phyloP scores from a whole-genome alignment of 1,140 invertebrate species.

The Chelonus insularis region DNA sequence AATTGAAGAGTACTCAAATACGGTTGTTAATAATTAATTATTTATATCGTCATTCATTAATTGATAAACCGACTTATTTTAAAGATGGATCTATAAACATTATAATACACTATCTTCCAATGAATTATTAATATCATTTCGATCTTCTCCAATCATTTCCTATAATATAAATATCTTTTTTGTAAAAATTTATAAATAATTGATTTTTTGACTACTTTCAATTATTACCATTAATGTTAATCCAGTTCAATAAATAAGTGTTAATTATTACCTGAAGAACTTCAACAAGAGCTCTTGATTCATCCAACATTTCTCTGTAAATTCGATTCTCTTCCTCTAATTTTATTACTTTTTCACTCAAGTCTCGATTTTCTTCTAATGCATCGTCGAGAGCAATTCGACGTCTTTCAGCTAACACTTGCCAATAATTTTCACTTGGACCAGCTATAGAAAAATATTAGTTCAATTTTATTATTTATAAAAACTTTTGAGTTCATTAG shows the following conservation, averaged over 20 bases:
- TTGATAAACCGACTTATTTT: too few relatives aligned
- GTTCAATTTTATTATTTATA: too few relatives aligned
- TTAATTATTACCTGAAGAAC: conserved; percentile 71
- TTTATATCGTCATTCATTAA: too few relatives aligned
- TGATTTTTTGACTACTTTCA: neutral
- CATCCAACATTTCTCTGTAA: conserved; percentile 69
- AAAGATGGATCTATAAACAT: conserved; percentile 8
- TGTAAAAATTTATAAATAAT: conserved; percentile 9
- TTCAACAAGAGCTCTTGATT: conserved; percentile 68
- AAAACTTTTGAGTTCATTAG: too few relatives aligned
- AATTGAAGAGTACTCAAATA: too few relatives aligned
- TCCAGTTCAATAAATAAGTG: too few relatives aligned
- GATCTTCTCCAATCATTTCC: conserved; percentile 56
- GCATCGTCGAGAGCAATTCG: conserved; percentile 67
- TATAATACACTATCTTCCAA: conserved; percentile 48
- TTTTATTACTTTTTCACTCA: conserved; percentile 56
- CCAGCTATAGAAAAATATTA: conserved; percentile 44
- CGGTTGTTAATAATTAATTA: too few relatives aligned
- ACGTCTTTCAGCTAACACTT: conserved; percentile 68
- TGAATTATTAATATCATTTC: conserved; percentile 52
- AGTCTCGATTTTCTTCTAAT: conserved; percentile 66
- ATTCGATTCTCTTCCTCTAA: conserved; percentile 68
- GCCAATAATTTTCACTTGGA: conserved; percentile 71
- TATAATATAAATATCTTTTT: conserved; percentile 34
- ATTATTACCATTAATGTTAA: too few relatives aligned